Evolutionary conservation across 2,888 invertebrate genomes (phyloP).

Genomic region (Protonemura montana): DNA sequence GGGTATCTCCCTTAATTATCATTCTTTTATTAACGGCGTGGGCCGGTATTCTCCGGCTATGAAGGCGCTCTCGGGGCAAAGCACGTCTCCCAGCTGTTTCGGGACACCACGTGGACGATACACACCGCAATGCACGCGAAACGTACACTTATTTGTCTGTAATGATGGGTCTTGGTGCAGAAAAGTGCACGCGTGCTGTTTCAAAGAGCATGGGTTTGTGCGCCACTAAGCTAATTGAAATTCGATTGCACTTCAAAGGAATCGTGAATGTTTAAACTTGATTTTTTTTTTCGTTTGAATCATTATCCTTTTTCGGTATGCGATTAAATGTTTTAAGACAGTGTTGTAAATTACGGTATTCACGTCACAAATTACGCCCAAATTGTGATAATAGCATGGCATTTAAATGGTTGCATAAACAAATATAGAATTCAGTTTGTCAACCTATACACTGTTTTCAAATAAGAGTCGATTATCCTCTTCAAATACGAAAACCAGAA

Average conservation of each 20-base stretch:
- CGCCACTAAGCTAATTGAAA: not conserved
- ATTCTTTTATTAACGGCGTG: conserved; percentile 31
- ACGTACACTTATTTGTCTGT: not conserved
- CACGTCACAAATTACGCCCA: not conserved
- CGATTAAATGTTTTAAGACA: not conserved
- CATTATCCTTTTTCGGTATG: not conserved
- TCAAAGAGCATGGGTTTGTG: not conserved
- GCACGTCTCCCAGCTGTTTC: not conserved
- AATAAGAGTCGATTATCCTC: not conserved
- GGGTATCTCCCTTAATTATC: not conserved
- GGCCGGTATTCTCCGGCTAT: not conserved
- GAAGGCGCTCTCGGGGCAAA: not conserved
- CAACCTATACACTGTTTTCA: not conserved
- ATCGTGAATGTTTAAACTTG: not conserved
- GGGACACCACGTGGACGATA: not conserved
- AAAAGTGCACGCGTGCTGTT: not conserved
- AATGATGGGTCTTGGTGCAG: not conserved
- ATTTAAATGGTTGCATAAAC: not conserved
- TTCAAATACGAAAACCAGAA: not conserved
- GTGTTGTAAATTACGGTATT: not conserved
- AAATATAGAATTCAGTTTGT: not conserved
- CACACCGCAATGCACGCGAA: not conserved
- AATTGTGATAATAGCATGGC: not conserved
- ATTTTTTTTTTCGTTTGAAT: too few species aligned
- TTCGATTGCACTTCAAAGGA: not conserved